Base-by-base conservation (phyloP, 2,113 vertebrate species). In the Lepus europaeus region DNA sequence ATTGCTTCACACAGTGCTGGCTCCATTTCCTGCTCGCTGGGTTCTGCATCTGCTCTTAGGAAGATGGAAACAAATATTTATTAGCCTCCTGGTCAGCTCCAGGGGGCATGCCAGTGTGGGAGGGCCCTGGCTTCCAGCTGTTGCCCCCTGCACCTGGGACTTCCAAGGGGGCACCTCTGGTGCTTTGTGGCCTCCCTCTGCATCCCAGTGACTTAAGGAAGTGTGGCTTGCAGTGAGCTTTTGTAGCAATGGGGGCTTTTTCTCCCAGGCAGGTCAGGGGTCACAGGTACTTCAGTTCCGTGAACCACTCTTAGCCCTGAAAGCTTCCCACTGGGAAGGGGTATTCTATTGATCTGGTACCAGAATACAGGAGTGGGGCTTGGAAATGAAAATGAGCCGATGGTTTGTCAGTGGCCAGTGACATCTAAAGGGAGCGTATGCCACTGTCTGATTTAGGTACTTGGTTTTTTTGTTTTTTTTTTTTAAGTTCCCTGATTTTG, bases 61-160 rank as follows among this genome's bases (percentile, higher is more conserved):
- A 87, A 59, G 86, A 93, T 83, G 61, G 91, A 97, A 95, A 92
- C 95, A 97, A 96, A 95, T 90, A 96, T 96, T 96, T 97, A 96
- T 90, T 95, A 93, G 95, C 91, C 93, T 96, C 94, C 96, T 95
- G 89, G 92, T 90, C 95, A 97, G 96, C 76, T 96, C 82, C 91
- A 91, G 83, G 49, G 56, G 45, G 77, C 70, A 25, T 51, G 77
- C 39, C 59, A 20, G 7, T 83, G 87, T 81, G 23, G 22, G 83
- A 91, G n/a, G 87, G 33, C n/a, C 53, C 39, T 84, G 9, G 56
- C 0, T 61, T 95, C 66, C 51, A 49, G n/a, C 64, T 80, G 6
- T 20, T 70, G n/a, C n/a, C 49, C 45, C 36, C 3, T 29, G 63
- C 5, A 2, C 13, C 68, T 16, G 51, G 59, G 27, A 81, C 56